These are phyloP conservation scores for Phymastichus coffea DNA, from an alignment of 1,140 invertebrate species.

Conservation along the genomic window DNA sequence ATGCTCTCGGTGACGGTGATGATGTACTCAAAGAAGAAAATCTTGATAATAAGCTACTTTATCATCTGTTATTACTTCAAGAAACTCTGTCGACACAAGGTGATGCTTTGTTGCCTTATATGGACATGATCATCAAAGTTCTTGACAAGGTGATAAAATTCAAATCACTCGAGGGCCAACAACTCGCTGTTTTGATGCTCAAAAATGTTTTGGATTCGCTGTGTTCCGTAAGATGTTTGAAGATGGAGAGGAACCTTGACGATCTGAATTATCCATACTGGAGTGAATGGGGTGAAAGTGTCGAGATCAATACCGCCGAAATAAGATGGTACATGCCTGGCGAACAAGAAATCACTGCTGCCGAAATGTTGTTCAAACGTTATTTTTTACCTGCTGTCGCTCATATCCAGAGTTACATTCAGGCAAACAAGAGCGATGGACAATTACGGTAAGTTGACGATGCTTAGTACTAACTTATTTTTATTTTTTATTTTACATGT, in stretches of 20 bases:
- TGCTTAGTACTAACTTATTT: neutral
- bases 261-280: conserved; percentile 71
- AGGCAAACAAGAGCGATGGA: too few relatives aligned
- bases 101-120: conserved; percentile 62
- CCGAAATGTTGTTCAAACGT: conserved; percentile 64
- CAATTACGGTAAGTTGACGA: conserved; percentile 33
- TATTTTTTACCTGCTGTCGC: conserved; percentile 58
- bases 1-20: conserved; percentile 57
- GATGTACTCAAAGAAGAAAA: conserved; percentile 68
- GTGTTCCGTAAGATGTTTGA: conserved; percentile 63
- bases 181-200: conserved; percentile 58
- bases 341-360: conserved; percentile 66
- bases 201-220: conserved; percentile 59
- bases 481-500: neutral
- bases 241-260: conserved; percentile 61
- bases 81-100: conserved; percentile 69
- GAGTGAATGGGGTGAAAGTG: conserved; percentile 78
- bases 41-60: conserved; percentile 76
- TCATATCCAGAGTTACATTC: neutral
- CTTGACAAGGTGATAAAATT: conserved; percentile 65
- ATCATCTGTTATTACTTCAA: conserved; percentile 74
- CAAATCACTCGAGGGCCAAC: conserved; percentile 63
- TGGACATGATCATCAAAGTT: conserved; percentile 61
- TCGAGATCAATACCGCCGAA: conserved; percentile 65
- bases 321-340: conserved; percentile 81